phyloP scores from a whole-genome alignment of 2,797 vertebrate genomes.

The Galago senegalensis region DNA sequence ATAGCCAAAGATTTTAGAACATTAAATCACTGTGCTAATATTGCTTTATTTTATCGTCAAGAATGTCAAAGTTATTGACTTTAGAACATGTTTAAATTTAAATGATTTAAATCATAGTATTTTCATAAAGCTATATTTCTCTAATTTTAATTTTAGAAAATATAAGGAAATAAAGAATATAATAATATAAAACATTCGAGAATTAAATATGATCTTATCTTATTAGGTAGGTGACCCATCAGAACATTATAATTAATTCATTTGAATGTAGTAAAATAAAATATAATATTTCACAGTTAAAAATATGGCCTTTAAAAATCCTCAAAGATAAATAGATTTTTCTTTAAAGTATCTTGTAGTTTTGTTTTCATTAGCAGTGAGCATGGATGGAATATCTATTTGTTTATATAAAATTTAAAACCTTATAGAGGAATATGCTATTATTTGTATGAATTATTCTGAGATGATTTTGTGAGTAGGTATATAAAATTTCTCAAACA shows the following conservation, averaged over 20 bases:
- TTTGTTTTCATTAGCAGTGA: background rate
- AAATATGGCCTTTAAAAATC: background rate
- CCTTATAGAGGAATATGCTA: background rate
- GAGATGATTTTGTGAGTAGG: background rate
- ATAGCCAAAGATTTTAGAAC: background rate
- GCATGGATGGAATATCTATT: background rate
- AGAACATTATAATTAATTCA: background rate
- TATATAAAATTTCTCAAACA: background rate
- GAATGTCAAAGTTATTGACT: background rate
- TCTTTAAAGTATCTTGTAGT: background rate
- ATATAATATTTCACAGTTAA: background rate
- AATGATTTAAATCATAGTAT: background rate
- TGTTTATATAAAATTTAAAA: conserved; percentile 15
- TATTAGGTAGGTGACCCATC: background rate
- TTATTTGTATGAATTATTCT: conserved; percentile 13
- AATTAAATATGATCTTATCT: conserved; percentile 35
- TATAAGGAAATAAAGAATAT: background rate
- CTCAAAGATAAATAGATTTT: background rate
- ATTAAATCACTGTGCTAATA: background rate
- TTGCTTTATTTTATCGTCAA: background rate
- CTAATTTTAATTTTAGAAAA: conserved; percentile 42
- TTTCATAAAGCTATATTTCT: background rate
- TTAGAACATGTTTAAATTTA: background rate
- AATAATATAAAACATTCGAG: background rate
- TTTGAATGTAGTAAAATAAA: conserved; percentile 1